A percentile compares a stretch with the other conserved stretches of the same genome.
phyloP scores from a whole-genome alignment of 2,888 invertebrate genomes.

The Invenusta paracnida region DNA sequence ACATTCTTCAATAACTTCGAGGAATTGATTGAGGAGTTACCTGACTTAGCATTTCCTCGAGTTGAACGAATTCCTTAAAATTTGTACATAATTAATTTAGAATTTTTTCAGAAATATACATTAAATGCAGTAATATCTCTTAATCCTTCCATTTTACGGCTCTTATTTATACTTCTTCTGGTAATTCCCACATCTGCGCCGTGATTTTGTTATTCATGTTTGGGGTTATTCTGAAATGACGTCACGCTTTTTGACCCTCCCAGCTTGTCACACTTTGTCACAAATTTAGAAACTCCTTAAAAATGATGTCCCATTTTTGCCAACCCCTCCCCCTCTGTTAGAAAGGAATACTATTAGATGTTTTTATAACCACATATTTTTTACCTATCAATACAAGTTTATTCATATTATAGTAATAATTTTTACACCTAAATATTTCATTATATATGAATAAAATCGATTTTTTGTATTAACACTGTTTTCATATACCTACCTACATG shows the following conservation, averaged over 20 bases:
- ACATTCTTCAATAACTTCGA: too few relatives aligned
- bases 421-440: background rate
- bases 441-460: background rate
- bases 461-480: background rate
- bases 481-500: background rate
- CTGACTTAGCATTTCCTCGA: too few relatives aligned
- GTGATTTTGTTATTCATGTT: too few relatives aligned
- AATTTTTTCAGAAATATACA: too few relatives aligned
- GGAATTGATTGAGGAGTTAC: too few relatives aligned
- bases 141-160: too few relatives aligned
- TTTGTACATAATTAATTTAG: too few relatives aligned
- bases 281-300: background rate
- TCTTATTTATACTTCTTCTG: too few relatives aligned
- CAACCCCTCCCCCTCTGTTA: background rate
- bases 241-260: background rate
- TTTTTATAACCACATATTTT: background rate
- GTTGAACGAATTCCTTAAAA: too few relatives aligned
- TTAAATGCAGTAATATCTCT: too few relatives aligned
- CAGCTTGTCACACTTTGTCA: background rate
- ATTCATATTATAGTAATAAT: background rate
- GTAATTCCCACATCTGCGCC: too few relatives aligned
- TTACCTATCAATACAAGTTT: background rate
- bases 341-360: background rate
- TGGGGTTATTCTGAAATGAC: background rate
- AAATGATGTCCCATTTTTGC: background rate